Percentiles rank a stretch among this genome's conserved stretches.
phyloP scores from a whole-genome alignment of 2,888 invertebrate genomes.

The Platycnemis pennipes region DNA sequence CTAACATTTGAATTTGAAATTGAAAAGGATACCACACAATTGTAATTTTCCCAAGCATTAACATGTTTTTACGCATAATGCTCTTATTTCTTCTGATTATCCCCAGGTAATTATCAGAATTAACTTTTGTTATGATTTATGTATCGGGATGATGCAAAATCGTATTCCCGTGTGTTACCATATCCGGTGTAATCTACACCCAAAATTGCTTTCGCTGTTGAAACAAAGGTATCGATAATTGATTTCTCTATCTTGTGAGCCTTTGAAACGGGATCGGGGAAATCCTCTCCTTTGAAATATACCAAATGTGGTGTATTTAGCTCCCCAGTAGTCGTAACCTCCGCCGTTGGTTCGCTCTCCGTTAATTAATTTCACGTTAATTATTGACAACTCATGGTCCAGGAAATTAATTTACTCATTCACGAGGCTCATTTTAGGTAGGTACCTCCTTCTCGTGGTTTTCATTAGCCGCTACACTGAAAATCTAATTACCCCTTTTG shows the following conservation, averaged over 20 bases:
- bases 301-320: background rate
- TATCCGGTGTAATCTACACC: background rate
- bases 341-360: background rate
- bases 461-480: background rate
- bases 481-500: background rate
- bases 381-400: background rate
- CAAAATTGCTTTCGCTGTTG: background rate
- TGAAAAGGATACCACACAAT: background rate
- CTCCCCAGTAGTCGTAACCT: background rate
- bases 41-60: background rate
- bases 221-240: conserved; percentile 18
- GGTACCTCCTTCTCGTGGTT: background rate
- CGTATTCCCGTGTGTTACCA: background rate
- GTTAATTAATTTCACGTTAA: conserved; percentile 33
- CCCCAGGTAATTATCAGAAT: background rate
- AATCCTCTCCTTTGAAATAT: background rate
- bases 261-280: background rate
- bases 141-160: background rate
- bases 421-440: background rate
- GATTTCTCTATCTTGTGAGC: background rate
- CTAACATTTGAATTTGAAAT: no score
- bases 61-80: background rate
- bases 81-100: background rate
- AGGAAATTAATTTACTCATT: conserved; percentile 1
- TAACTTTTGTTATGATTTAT: background rate